phyloP scores from a whole-genome alignment of 2,113 vertebrate species.

The Sturnus vulgaris region DNA sequence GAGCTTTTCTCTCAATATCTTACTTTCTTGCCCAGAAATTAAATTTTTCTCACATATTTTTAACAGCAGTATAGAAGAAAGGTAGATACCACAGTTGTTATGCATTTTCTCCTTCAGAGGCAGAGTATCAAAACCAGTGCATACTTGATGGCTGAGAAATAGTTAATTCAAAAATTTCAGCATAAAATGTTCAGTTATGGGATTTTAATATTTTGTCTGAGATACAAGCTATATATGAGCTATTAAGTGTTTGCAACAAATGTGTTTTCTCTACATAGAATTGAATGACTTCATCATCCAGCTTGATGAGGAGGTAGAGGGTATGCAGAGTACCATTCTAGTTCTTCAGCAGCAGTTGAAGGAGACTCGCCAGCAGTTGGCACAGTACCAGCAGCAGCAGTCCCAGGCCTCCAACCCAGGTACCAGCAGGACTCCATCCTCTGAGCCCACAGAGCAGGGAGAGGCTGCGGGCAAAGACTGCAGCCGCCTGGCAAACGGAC shows the following conservation, averaged over 20 bases:
- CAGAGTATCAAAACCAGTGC: not conserved
- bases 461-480: constrained; percentile 87
- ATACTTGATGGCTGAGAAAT: not conserved
- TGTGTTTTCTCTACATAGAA: constrained; percentile 78
- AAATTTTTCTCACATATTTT: not conserved
- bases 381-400: constrained; percentile 85
- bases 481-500: constrained; percentile 92
- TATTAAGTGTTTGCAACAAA: constrained; percentile 64
- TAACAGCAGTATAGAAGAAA: not conserved
- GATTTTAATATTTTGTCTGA: not conserved
- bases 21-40: not conserved
- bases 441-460: constrained; percentile 76
- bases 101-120: constrained; percentile 32
- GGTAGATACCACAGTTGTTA: not conserved
- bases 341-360: constrained; percentile 96
- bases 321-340: constrained; percentile 99
- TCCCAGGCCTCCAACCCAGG: constrained; percentile 71
- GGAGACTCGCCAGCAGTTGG: constrained; percentile 88
- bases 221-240: not conserved
- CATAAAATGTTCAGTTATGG: not conserved
- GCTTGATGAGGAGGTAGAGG: constrained; percentile 98
- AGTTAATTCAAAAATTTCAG: not conserved
- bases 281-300: constrained; percentile 99
- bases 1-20: not conserved
- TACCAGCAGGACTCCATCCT: constrained; percentile 87